phyloP scores from a whole-genome alignment of 53 echinoderm and acorn worm genomes.

The Mesocentrotus franciscanus region DNA sequence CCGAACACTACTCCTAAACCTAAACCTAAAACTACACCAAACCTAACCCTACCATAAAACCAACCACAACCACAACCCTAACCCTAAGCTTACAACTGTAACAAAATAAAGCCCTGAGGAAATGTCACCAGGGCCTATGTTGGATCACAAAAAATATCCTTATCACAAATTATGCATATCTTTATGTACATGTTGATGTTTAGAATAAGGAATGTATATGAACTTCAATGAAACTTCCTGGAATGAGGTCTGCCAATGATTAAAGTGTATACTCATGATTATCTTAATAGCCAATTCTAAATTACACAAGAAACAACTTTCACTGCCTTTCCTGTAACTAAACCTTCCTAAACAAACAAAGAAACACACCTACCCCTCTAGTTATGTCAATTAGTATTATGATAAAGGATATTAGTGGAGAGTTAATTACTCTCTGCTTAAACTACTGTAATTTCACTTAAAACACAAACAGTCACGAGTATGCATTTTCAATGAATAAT shows the following conservation, averaged over 20 bases:
- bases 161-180: neutral
- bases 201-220: neutral
- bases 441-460: neutral
- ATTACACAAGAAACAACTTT: neutral
- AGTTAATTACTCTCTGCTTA: neutral
- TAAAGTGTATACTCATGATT: neutral
- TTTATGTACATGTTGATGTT: neutral
- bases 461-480: neutral
- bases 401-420: neutral
- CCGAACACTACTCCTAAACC: too few species aligned
- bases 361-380: too few species aligned
- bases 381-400: neutral
- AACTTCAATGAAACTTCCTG: neutral
- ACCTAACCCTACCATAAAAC: too few species aligned
- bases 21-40: too few species aligned
- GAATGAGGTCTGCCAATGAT: neutral
- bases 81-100: too few species aligned
- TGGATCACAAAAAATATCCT: neutral
- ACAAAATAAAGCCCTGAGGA: too few species aligned
- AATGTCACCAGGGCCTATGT: too few species aligned
- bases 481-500: neutral
- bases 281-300: neutral
- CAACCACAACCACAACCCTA: too few species aligned
- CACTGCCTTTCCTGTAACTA: neutral
- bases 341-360: neutral